Conservation (phyloP, 1,140 invertebrate species). For the Drosophila orena region DNA sequence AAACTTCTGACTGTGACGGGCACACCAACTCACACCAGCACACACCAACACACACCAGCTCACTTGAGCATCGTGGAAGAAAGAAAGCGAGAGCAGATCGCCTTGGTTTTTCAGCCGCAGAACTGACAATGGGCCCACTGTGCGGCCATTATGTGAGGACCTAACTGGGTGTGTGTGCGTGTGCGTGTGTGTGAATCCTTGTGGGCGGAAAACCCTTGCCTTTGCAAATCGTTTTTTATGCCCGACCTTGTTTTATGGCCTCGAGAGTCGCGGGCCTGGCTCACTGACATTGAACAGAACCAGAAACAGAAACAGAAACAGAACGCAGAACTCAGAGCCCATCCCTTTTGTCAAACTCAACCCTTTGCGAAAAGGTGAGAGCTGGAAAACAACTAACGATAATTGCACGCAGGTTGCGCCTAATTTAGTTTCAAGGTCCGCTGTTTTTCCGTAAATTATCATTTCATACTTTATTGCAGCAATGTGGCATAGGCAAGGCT, state of each 20-base stretch:
- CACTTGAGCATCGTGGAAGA: slow-evolving; percentile 45
- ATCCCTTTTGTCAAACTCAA: slow-evolving; percentile 51
- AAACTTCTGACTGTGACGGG: slow-evolving; percentile 63
- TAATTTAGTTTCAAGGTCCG: slow-evolving; percentile 78
- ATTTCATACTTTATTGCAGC: slow-evolving; percentile 64
- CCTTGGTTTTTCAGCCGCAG: slow-evolving; percentile 54
- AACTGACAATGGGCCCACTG: slow-evolving; percentile 63
- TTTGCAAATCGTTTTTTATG: slow-evolving; percentile 62
- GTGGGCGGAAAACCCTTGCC: slow-evolving; percentile 41
- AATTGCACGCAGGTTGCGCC: slow-evolving; percentile 77
- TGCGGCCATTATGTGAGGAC: slow-evolving; percentile 67
- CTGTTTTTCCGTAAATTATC: slow-evolving; percentile 70
- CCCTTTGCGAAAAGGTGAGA: slow-evolving; percentile 60
- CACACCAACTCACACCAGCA: slow-evolving; percentile 16
- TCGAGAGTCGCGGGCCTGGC: slow-evolving; percentile 40
- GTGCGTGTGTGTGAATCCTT: slow-evolving; percentile 26
- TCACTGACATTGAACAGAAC: slow-evolving; percentile 58
- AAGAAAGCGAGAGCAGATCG: slow-evolving; percentile 55
- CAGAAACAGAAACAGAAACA: slow-evolving; percentile 25
- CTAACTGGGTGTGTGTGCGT: slow-evolving; percentile 33
- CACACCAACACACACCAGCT: slow-evolving; percentile 9
- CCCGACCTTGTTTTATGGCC: slow-evolving; percentile 65
- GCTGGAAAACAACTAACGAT: slow-evolving; percentile 69
- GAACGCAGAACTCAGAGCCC: slow-evolving; percentile 26
- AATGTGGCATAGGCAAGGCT: slow-evolving; percentile 49